A percentile compares a stretch with the other conserved stretches of the same genome.
Conservation (phyloP, 2,797 vertebrate species). For the Coccyzus lansbergi region DNA sequence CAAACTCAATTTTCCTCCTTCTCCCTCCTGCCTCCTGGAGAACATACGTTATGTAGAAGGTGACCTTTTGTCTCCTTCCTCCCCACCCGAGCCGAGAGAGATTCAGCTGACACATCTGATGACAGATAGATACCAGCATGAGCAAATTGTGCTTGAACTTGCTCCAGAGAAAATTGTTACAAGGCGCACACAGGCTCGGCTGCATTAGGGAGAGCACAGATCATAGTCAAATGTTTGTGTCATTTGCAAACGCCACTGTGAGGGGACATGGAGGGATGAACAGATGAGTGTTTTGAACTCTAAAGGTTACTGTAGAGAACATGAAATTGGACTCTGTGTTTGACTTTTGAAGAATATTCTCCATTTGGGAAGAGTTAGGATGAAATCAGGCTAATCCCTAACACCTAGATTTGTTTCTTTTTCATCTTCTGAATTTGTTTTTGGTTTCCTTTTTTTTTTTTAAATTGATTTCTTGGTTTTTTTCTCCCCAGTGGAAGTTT, state of each 20-base stretch:
- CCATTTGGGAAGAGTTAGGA: background rate
- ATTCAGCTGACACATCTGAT: slow-evolving; percentile 4
- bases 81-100: background rate
- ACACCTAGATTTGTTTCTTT: background rate
- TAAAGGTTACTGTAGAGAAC: slow-evolving; percentile 18
- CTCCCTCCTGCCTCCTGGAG: background rate
- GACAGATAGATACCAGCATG: slow-evolving; percentile 29
- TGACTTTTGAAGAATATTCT: background rate
- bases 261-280: background rate
- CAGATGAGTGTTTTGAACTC: slow-evolving; percentile 9
- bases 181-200: background rate
- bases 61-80: slow-evolving; percentile 41
- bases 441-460: background rate
- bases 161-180: slow-evolving; percentile 31
- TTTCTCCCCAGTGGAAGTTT: background rate
- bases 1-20: background rate
- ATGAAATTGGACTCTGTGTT: background rate
- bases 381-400: background rate
- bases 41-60: background rate
- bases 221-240: slow-evolving; percentile 21
- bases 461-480: background rate
- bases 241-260: background rate
- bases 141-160: slow-evolving; percentile 44
- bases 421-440: background rate
- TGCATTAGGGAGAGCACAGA: background rate